phyloP scores from a whole-genome alignment of 2,797 vertebrate genomes.

The Kryptolebias ocellatus region DNA sequence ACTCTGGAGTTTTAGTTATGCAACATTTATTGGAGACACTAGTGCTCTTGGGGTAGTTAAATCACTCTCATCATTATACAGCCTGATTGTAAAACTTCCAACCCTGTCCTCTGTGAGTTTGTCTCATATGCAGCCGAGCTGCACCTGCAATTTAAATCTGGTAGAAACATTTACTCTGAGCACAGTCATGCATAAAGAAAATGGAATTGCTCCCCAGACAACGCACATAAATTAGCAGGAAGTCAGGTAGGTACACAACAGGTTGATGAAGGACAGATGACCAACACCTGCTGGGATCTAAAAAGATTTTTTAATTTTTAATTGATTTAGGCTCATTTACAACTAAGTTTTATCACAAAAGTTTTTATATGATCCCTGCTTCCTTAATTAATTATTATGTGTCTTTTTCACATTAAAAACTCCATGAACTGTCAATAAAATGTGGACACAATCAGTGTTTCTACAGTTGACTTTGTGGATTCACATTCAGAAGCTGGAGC shows the following conservation, averaged over 20 bases:
- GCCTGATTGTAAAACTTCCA: constrained; percentile 17
- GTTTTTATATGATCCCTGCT: background rate
- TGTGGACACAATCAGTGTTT: background rate
- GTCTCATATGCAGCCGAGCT: constrained; percentile 17
- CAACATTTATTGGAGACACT: constrained; percentile 24
- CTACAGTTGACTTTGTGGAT: background rate
- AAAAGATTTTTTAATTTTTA: background rate
- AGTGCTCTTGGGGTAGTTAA: constrained; percentile 18
- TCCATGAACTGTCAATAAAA: background rate
- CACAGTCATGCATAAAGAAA: constrained; percentile 9
- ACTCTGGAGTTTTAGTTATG: constrained; percentile 20
- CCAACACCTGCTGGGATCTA: background rate
- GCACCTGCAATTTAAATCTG: constrained; percentile 29
- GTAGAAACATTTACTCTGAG: constrained; percentile 14
- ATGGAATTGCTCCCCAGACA: constrained; percentile 22
- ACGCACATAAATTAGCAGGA: constrained; percentile 29
- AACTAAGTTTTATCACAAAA: background rate
- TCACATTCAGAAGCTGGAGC: background rate
- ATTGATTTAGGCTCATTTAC: background rate
- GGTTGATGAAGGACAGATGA: constrained; percentile 12
- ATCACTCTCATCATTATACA: constrained; percentile 31
- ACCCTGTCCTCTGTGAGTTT: constrained; percentile 13
- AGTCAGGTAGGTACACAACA: constrained; percentile 18
- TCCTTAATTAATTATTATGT: background rate
- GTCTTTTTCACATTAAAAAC: background rate